Conservation (phyloP, 2,113 vertebrate genomes). For the Crotalus tigris region DNA sequence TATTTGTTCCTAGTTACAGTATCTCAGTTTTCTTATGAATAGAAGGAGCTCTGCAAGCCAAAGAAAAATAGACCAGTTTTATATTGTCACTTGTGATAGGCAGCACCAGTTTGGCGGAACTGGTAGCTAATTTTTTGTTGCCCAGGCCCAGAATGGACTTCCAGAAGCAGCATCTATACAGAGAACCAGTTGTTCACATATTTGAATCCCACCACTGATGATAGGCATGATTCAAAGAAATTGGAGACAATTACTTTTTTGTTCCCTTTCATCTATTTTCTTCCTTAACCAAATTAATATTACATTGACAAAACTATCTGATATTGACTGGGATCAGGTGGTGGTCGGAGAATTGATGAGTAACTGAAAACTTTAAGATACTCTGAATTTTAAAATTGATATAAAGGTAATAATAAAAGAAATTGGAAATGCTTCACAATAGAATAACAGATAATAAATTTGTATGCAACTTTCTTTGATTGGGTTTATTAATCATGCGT, state of each 20-base stretch:
- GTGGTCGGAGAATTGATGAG: neutral
- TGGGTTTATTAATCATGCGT: neutral
- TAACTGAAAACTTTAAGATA: neutral
- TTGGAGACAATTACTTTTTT: neutral
- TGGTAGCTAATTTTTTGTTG: too few species aligned
- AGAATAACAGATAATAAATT: neutral
- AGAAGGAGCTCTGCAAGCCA: neutral
- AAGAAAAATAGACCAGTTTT: neutral
- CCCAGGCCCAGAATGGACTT: too few species aligned
- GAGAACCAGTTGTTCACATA: too few species aligned
- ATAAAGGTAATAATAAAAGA: neutral
- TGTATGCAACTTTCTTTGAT: neutral
- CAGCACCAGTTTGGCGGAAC: too few species aligned
- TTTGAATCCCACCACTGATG: neutral
- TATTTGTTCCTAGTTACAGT: neutral
- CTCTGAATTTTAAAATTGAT: neutral
- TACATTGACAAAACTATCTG: neutral
- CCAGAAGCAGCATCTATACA: too few species aligned
- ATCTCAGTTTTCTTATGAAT: neutral
- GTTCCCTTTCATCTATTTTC: neutral
- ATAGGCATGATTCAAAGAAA: neutral
- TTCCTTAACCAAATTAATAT: neutral
- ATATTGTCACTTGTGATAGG: neutral
- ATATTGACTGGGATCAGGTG: neutral
- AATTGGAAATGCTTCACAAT: neutral